These are phyloP conservation scores for Mayetiola destructor DNA, from an alignment of 2,888 invertebrate species.

Conservation along the genomic window DNA sequence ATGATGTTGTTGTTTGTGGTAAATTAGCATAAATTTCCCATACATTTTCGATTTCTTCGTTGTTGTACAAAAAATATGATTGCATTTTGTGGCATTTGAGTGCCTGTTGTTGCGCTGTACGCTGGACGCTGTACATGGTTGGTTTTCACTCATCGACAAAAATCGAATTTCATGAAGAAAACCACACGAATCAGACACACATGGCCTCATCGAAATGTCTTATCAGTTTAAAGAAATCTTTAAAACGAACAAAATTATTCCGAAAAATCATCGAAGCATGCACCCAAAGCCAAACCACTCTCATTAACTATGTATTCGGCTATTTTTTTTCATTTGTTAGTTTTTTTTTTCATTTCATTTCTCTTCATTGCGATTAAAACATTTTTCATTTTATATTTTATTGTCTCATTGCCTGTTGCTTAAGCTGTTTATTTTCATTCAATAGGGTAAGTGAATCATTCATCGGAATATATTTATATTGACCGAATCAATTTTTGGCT, in stretches of 20 bases:
- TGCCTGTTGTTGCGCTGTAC: too few relatives aligned
- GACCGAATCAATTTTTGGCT: background rate
- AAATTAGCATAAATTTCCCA: slow-evolving; percentile 11
- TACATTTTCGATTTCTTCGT: background rate
- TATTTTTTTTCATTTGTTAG: too few relatives aligned
- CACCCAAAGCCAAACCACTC: background rate
- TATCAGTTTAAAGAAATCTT: background rate
- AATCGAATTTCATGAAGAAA: too few relatives aligned
- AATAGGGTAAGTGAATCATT: too few relatives aligned
- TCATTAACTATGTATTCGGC: slow-evolving; percentile 16
- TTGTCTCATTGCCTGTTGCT: too few relatives aligned
- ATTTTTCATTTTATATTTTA: slow-evolving; percentile 13
- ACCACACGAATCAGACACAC: too few relatives aligned
- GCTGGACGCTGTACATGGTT: too few relatives aligned
- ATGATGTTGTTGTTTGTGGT: slow-evolving; percentile 8
- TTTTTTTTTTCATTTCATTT: too few relatives aligned
- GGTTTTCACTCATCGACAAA: too few relatives aligned
- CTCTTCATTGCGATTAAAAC: slow-evolving; percentile 6
- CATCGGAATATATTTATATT: slow-evolving; percentile 3
- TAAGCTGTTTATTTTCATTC: background rate
- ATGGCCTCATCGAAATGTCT: too few relatives aligned
- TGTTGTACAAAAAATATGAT: background rate
- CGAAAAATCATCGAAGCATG: slow-evolving; percentile 16
- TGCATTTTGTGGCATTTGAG: background rate
- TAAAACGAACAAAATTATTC: slow-evolving; percentile 13